Conservation (phyloP, 2,888 invertebrate genomes). For the Diaprepes abbreviatus region DNA sequence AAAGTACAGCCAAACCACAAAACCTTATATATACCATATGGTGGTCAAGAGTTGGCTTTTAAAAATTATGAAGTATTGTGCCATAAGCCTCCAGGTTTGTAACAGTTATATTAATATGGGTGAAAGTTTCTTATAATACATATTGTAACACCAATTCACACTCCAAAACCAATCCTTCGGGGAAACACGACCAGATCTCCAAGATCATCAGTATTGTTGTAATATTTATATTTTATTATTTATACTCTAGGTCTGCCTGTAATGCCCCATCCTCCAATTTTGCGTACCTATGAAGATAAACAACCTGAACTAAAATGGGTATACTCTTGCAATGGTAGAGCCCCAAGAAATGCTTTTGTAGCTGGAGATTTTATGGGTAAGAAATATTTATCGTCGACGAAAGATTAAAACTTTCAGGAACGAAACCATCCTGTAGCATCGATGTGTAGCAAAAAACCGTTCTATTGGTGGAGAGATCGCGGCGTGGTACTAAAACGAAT, state of each 20-base stretch:
- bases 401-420: too few relatives aligned
- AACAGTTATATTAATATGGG: too few relatives aligned
- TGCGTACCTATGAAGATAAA: conserved; percentile 2
- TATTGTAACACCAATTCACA: too few relatives aligned
- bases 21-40: conserved; percentile 16
- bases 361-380: conserved; percentile 10
- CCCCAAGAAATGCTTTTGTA: conserved; percentile 10
- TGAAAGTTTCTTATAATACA: too few relatives aligned
- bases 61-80: conserved; percentile 23
- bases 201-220: too few relatives aligned
- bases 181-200: too few relatives aligned
- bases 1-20: conserved; percentile 21
- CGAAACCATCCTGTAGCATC: too few relatives aligned
- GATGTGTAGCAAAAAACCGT: too few relatives aligned
- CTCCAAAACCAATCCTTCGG: too few relatives aligned
- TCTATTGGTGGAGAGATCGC: too few relatives aligned
- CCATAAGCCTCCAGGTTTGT: conserved; percentile 22
- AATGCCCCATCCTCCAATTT: conserved; percentile 6
- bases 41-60: conserved; percentile 14
- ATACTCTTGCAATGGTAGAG: background rate
- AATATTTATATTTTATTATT: background rate
- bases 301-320: conserved; percentile 9
- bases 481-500: too few relatives aligned
- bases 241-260: background rate
- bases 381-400: too few relatives aligned